Base-by-base conservation (phyloP, 2,113 vertebrate genomes). In the Vulpes vulpes region DNA sequence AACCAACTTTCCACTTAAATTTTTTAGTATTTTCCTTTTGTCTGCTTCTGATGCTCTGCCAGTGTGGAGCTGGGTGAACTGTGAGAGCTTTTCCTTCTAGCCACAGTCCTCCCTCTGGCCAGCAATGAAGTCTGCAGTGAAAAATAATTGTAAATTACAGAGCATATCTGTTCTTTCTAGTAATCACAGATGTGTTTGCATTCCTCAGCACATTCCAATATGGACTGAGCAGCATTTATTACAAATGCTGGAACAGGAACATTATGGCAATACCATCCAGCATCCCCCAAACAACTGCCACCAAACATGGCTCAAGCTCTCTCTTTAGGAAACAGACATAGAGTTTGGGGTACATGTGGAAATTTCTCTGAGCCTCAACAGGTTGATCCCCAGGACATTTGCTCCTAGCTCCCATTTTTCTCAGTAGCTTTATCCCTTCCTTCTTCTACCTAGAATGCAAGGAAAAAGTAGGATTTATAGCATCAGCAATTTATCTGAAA, bases 401-500 rank as follows among this genome's bases (percentile, higher is more conserved):
- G 87, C 35, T 60, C 55, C 51, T 60, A 76, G 60, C 60, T 53
- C 65, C 84, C 73, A 67, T 35, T 83, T 97, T 60, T 83, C 55
- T 69, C 0, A 2, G 84, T n/a, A 22, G 35, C 35, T 30, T 69
- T 67, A 30, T 73, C 76, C 81, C 76, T 97, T 62, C 85, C 83
- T 92, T 35, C 25, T 69, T 32, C 19, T 79, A 74, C 65, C 49
- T 43, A 1, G 43, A 30, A 57, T 51, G 0, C 15, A 79, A 76
- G 73, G 49, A 82, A 22, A 91, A 76, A 81, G 53, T 14, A 93
- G 91, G 67, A 96, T 94, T 98, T 97, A 97, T 16, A 87, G 81
- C 67, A 89, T 76, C 67, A 89, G 96, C 95, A 95, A 97, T 97
- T 96, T 96, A 79, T 96, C 95, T 82, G 94, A 89, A 98, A 97